These are phyloP conservation scores for Enoplosus armatus DNA, from an alignment of 2,797 vertebrate genomes.

Conservation along the genomic window DNA sequence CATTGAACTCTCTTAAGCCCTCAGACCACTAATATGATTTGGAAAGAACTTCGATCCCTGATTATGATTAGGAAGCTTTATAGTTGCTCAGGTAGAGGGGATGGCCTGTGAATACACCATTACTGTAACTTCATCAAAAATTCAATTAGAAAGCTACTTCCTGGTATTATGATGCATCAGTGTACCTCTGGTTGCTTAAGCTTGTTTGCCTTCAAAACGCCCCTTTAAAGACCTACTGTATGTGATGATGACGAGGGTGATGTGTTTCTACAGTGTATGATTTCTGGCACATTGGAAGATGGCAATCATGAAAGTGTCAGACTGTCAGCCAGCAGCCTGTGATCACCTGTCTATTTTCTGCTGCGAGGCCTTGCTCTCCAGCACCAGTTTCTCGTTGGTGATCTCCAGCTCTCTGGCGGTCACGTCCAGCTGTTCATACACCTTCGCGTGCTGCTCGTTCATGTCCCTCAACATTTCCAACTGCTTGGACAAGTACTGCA, in stretches of 20 bases:
- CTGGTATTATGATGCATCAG: neutral
- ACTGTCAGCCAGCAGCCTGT: no score
- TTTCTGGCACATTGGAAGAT: neutral
- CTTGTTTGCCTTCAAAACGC: neutral
- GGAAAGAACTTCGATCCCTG: constrained; percentile 29
- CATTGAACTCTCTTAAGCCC: constrained; percentile 27
- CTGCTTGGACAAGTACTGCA: constrained; percentile 96
- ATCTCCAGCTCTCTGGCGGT: constrained; percentile 95
- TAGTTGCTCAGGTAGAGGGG: neutral
- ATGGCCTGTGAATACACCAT: neutral
- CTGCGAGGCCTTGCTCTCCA: constrained; percentile 96
- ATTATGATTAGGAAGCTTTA: constrained; percentile 30
- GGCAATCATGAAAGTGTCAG: neutral
- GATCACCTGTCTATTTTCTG: constrained; percentile 95
- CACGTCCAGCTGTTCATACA: constrained; percentile 97
- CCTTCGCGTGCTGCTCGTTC: constrained; percentile 97
- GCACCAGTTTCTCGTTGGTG: constrained; percentile 94
- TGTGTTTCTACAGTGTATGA: neutral
- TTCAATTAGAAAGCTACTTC: neutral
- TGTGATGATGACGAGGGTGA: neutral
- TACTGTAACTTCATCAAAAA: neutral
- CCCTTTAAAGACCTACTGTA: no score
- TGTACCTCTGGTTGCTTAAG: neutral
- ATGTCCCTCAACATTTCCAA: constrained; percentile 93
- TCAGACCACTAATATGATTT: constrained; percentile 47